Percentiles rank a stretch among this genome's conserved stretches.
Evolutionary conservation across 2,888 invertebrate species (phyloP).

Genomic region (Drosophila robusta): DNA sequence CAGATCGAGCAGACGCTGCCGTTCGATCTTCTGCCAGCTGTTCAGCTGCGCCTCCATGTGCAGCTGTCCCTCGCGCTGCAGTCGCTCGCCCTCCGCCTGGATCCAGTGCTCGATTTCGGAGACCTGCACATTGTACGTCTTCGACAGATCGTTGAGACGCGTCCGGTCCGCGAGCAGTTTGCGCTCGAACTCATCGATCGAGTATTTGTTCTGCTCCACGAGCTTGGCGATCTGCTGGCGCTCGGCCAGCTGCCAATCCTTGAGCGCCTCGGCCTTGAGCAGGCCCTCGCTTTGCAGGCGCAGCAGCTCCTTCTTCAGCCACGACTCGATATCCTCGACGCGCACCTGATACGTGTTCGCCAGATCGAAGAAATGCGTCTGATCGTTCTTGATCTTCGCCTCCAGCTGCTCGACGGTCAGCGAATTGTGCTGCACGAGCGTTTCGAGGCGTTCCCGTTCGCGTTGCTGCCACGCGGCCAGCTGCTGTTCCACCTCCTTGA

Average conservation of each 20-base stretch:
- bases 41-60: constrained; percentile 79
- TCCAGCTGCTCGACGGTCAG: constrained; percentile 82
- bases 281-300: constrained; percentile 81
- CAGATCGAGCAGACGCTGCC: constrained; percentile 75
- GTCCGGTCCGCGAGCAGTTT: constrained; percentile 78
- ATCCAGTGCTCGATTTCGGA: constrained; percentile 83
- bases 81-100: constrained; percentile 80
- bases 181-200: constrained; percentile 82
- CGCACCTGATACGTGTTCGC: constrained; percentile 81
- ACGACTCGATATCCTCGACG: constrained; percentile 82
- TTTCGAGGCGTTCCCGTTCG: constrained; percentile 81
- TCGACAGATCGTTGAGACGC: constrained; percentile 77
- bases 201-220: constrained; percentile 80
- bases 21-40: constrained; percentile 83
- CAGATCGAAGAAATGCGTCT: constrained; percentile 75
- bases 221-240: constrained; percentile 75
- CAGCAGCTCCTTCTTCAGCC: constrained; percentile 81
- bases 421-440: constrained; percentile 77
- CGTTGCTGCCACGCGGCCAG: constrained; percentile 81
- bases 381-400: constrained; percentile 80
- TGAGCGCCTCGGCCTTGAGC: constrained; percentile 80
- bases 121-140: constrained; percentile 81
- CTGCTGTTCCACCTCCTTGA: constrained; percentile 82
- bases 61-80: constrained; percentile 77
- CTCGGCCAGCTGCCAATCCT: constrained; percentile 82